Percentiles rank a stretch among this genome's conserved stretches.
phyloP scores from a whole-genome alignment of 2,113 vertebrate species.

The Physeter macrocephalus region DNA sequence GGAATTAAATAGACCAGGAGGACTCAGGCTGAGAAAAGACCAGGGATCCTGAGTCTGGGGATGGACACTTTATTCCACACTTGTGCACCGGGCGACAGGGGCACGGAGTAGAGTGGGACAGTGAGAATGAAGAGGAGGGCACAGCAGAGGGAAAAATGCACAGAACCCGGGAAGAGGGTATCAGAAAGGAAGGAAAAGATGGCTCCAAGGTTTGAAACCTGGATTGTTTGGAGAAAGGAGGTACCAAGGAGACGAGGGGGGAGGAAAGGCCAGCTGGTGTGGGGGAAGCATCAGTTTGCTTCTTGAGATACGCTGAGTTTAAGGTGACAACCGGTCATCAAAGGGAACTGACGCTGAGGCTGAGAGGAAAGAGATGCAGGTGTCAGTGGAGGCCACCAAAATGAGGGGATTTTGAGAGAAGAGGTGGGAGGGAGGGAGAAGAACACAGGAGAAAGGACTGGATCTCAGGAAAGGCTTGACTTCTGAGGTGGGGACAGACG shows the following conservation, averaged over 20 bases:
- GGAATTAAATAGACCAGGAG: neutral
- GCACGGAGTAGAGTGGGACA: fast-evolving
- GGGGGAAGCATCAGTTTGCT: neutral
- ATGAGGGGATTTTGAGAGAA: neutral
- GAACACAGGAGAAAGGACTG: no score
- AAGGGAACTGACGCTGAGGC: neutral
- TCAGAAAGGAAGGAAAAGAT: neutral
- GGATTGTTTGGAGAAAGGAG: neutral
- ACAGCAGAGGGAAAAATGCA: neutral
- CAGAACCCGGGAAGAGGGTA: fast-evolving
- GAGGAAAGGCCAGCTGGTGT: neutral
- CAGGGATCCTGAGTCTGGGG: neutral
- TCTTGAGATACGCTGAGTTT: fast-evolving
- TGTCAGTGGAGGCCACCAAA: neutral
- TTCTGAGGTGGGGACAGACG: no score
- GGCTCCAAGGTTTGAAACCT: neutral
- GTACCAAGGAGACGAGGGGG: neutral
- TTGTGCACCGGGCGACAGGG: fast-evolving
- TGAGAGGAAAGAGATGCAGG: neutral
- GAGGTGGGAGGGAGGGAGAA: neutral
- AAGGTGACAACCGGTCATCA: no score
- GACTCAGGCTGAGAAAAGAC: constrained; percentile 5
- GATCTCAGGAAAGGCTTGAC: neutral
- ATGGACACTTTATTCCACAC: neutral
- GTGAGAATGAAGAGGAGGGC: neutral